Evolutionary conservation across 2,797 vertebrate genomes (phyloP), one percentile per base, ranked within the genome.

Genomic region (Meda fulgida): DNA sequence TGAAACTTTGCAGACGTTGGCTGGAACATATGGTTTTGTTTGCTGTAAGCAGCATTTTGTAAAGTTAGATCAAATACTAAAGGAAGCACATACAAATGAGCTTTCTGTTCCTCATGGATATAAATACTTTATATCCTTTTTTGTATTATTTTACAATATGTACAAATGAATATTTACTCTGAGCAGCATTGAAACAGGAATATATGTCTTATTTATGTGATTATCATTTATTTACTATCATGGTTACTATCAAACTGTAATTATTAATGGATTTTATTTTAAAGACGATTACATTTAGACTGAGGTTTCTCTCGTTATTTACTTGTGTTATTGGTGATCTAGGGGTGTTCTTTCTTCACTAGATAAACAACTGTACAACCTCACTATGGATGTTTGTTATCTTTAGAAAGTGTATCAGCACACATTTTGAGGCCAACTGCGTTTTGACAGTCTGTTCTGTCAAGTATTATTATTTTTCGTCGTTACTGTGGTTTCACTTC

Each of bases 1-100:
- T 69, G 7, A 77, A 84, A 76, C 23, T 48, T 73, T 31, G 81
- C 29, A 19, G 58, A 75, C 7, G 26, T n/a, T 48, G 7, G 70
- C 13, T n/a, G 36, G 19, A 83, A 51, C 43, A 38, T 76, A 10
- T 48, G 31, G 16, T 36, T 83, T 60, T 51, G 53, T 43, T 48
- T 81, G 53, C 80, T 67, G 43, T 60, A 31, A 58, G n/a, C 48
- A 72, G n/a, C 80, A 81, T 72, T 81, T 72, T 66, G 55, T 65
- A 36, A 36, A 29, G 23, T 66, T 75, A 3, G 1, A 75, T 73
- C 26, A 77, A 77, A 67, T 18, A 5, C n/a, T 67, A 75, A 73
- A 75, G 21, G 46, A 36, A 66, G 21, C 70, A 66, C 43, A 31
- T 75, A 38, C 36, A 76, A 36, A 63, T 76, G 46, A 76, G 21